Base-by-base conservation (phyloP, 2,888 invertebrate genomes). In the Epirrita christyi region DNA sequence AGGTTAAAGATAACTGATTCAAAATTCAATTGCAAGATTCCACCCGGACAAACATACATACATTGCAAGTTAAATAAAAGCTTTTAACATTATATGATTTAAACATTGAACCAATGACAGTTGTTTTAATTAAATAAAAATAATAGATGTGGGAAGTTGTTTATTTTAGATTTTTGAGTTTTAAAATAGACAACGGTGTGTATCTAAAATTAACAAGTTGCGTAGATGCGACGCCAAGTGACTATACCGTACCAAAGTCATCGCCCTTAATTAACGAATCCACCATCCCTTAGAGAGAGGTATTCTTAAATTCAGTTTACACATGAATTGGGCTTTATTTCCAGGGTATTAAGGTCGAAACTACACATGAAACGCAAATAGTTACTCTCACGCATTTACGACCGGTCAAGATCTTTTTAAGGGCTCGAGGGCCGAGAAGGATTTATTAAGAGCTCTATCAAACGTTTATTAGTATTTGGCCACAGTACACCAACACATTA, bases 201-300 rank as follows among this genome's bases (percentile, higher is more conserved):
- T 61, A 59, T 59, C 59, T 46, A 49, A 51, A 68, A 68, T 70
- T 71, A 75, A 72, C 69, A 67, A 72, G 72, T 64, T 67, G 63
- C 70, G 72, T 68, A 67, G 74, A 73, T 70, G 66, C 70, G 72
- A 60, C 66, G 59, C 54, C 55, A 61, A 62, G 61, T 64, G 54
- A 71, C 64, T 63, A 63, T 59, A 48, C 55, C 67, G 66, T 61
- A 64, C 66, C 67, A 65, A 70, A 68, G 74, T 71, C 71, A 66
- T 70, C 70, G 59, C 40, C 56, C 59, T 64, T 67, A 67, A 67
- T 67, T 67, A 65, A 60, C 60, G 63, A 64, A 64, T 63, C 56
- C 51, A 36, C 44, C 51, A 46, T 53, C 27, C 62, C 59, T 62
- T 38, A 44, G 63, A 55, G 63, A 53, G 47, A 53, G 54, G 61